Evolutionary conservation across 2,888 invertebrate genomes (phyloP).

Genomic region (Synergus gifuensis): DNA sequence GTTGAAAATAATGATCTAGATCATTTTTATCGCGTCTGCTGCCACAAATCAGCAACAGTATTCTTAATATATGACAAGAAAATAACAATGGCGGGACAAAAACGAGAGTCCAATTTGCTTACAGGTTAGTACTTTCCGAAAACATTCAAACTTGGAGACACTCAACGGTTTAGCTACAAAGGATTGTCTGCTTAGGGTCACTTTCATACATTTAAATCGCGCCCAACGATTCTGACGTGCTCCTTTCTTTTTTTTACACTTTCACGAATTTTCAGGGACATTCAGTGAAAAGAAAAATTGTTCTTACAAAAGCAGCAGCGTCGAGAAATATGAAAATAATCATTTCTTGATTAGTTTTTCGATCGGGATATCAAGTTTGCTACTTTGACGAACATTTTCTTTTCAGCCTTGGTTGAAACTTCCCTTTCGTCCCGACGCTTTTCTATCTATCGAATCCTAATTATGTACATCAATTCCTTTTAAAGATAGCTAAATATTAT

Average conservation of each 20-base stretch:
- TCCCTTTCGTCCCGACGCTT: constrained; percentile 54
- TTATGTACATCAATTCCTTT: constrained; percentile 75
- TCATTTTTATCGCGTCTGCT: constrained; percentile 36
- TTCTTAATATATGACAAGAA: constrained; percentile 4
- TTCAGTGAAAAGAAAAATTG: neutral
- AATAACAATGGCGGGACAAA: constrained; percentile 42
- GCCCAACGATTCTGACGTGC: constrained; percentile 5
- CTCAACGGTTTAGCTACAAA: constrained; percentile 65
- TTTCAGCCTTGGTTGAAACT: constrained; percentile 37
- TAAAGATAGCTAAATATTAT: constrained; percentile 64
- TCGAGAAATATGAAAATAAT: neutral
- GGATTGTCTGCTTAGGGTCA: constrained; percentile 71
- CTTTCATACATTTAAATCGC: constrained; percentile 60
- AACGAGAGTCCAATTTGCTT: constrained; percentile 55
- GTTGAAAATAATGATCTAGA: neutral
- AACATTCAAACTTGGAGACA: constrained; percentile 58
- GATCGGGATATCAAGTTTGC: constrained; percentile 7
- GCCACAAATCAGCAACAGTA: constrained; percentile 41
- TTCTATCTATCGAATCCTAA: constrained; percentile 61
- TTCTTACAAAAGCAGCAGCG: neutral
- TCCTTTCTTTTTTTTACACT: neutral
- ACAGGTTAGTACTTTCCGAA: constrained; percentile 73
- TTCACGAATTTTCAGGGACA: neutral
- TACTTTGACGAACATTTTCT: constrained; percentile 4
- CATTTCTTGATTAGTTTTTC: neutral